Evolutionary conservation across 2,888 invertebrate species (phyloP), one percentile per base, ranked within the genome.

Genomic region (Synanthedon formicaeformis): DNA sequence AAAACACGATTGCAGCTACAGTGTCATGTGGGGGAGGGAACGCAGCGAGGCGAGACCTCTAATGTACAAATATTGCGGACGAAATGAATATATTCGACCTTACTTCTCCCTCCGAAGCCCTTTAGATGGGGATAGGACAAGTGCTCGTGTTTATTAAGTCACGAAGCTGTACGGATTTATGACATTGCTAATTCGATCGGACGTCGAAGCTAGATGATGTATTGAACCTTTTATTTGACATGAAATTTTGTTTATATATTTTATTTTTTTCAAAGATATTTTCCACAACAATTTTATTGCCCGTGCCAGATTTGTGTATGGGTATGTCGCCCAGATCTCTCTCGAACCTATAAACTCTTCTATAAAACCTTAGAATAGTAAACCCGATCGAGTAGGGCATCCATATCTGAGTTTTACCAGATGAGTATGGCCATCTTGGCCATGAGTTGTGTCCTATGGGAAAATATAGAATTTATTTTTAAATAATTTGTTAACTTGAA

Each of bases 1-100:
- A 45, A 45, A 45, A 45, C 45, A 65, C 69, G 71, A 74, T 62
- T 62, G 65, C 73, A 73, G 74, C 73, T 69, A 70, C 67, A 62
- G 72, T 81, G 81, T 81, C 78, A 80, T 78, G 71, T 67, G 58
- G 56, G 51, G 57, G 59, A 64, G 79, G 80, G 81, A 78, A 79
- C 72, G 82, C 66, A 83, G 73, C 77, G 77, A 79, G 71, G 71
- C 85, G 80, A 83, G 84, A 86, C 87, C 87, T 86, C 84, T 86
- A 86, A 86, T 86, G 84, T 82, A 84, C 86, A 86, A 87, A 87
- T 84, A 87, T 87, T 87, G 87, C 84, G 87, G 85, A 75, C 75
- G 80, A 77, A 83, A 87, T 86, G 85, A 86, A 86, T 85, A 86
- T 78, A 82, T 84, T 80, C 78, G 75, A 65, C 68, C 73, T 71